A percentile compares a stretch with the other conserved stretches of the same genome.
These are phyloP conservation scores for Natrix natrix DNA, from an alignment of 2,797 vertebrate species.

Conservation along the genomic window DNA sequence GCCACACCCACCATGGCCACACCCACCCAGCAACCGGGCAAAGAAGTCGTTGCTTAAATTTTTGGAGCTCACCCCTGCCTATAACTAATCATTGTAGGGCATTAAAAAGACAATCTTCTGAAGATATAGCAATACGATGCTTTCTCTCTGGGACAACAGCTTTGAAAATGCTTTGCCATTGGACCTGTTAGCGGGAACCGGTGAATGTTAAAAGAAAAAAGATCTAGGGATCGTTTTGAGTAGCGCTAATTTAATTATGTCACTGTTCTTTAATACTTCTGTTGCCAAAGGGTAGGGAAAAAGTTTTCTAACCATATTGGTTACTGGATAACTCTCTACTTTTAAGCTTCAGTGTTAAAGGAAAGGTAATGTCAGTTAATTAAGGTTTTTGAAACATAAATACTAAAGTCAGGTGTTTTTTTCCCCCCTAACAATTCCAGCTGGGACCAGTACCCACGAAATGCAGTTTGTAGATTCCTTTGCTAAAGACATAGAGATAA, in stretches of 20 bases:
- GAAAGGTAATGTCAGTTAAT: slow-evolving; percentile 38
- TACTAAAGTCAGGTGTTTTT: slow-evolving; percentile 24
- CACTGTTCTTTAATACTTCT: not conserved
- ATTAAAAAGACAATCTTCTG: not conserved
- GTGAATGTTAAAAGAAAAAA: not conserved
- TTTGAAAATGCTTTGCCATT: not conserved
- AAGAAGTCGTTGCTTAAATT: no score
- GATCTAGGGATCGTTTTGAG: not conserved
- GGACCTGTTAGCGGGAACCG: not conserved
- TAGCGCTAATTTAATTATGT: not conserved
- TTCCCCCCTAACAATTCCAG: not conserved
- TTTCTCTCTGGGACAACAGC: not conserved
- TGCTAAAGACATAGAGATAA: slow-evolving; percentile 45
- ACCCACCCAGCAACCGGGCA: no score
- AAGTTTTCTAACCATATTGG: slow-evolving; percentile 36
- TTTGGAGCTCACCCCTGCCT: no score
- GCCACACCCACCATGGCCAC: no score
- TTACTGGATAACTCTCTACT: slow-evolving; percentile 33
- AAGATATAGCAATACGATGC: not conserved
- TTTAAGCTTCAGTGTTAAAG: slow-evolving; percentile 39
- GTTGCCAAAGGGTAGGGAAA: slow-evolving; percentile 49
- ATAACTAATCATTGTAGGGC: not conserved
- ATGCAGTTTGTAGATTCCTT: slow-evolving; percentile 43
- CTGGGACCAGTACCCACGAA: slow-evolving; percentile 28
- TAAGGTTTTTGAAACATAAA: slow-evolving; percentile 17